Evolutionary conservation across 2,797 vertebrate species (phyloP), one percentile per base, ranked within the genome.

Genomic region (Malacoraja senta): DNA sequence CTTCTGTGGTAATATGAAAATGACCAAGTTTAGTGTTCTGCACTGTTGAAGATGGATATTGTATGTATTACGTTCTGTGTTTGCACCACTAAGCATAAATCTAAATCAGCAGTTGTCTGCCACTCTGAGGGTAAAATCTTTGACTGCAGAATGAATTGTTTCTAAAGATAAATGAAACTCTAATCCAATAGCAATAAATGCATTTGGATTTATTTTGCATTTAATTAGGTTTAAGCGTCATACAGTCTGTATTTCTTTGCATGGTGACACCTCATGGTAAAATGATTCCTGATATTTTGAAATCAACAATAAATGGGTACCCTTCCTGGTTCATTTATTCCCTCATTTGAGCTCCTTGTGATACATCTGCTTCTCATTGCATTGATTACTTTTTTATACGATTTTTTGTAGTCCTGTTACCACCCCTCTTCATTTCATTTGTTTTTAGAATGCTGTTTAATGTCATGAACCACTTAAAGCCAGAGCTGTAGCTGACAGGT

Each of bases 281-380:
- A 92, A 19, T 29, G 3, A 6, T n/a, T 76, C 88, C 44, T 58
- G 90, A 10, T 92, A 72, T 17, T 35, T 74, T 91, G 72, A 91
- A 76, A 53, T 35, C 24, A 26, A 44, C 90, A 92, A 92, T 92
- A 76, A 92, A 92, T 92, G 90, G 72, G 90, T n/a, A 92, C 26
- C 71, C 38, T 92, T 92, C 72, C 90, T 92, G 35, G 71, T 92
- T 92, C 68, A 74, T 76, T 53, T 92, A 74, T 74, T 92, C 38
- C 72, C 38, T 92, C 90, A 44, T 92, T 92, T 74, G 12, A 92
- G 38, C 71, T 76, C 21, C 35, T 92, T 92, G 26, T 76, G 90
- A 38, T 74, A 92, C 90, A 92, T 92, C 90, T 92, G 90, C 90
- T 92, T 92, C 90, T 76, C 71, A 76, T 92, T 92, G 68, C 71